Evolutionary conservation across 2,797 vertebrate species (phyloP).

Genomic region (Spea hammondii): DNA sequence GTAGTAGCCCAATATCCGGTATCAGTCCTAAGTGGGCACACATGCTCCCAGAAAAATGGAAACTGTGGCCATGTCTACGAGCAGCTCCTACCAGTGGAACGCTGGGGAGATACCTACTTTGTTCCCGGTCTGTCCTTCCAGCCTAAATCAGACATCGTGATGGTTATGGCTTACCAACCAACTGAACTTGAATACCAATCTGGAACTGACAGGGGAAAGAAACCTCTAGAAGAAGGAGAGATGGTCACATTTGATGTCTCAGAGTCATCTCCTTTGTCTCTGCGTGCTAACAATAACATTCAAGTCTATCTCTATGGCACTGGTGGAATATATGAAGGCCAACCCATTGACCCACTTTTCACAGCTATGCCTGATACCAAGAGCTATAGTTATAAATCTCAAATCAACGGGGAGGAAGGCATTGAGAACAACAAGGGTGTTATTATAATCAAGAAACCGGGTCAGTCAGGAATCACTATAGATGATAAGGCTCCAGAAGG

Average conservation of each 20-base stretch:
- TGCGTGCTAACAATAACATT: constrained; percentile 64
- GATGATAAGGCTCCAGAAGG: constrained; percentile 53
- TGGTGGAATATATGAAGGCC: constrained; percentile 31
- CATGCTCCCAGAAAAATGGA: constrained; percentile 64
- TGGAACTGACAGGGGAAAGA: background rate
- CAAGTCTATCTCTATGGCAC: constrained; percentile 72
- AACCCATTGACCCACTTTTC: constrained; percentile 68
- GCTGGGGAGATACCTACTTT: constrained; percentile 72
- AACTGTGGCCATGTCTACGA: constrained; percentile 74
- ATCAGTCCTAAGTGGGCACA: constrained; percentile 71
- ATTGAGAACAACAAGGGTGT: constrained; percentile 63
- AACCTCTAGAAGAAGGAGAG: background rate
- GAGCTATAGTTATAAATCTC: constrained; percentile 51
- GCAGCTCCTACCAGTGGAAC: constrained; percentile 70
- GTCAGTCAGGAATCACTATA: constrained; percentile 51
- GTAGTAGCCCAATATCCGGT: constrained; percentile 65
- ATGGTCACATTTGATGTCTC: constrained; percentile 43
- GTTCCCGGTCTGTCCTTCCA: constrained; percentile 67
- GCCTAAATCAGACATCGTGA: constrained; percentile 61
- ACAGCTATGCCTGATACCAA: constrained; percentile 61
- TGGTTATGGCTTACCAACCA: constrained; percentile 66
- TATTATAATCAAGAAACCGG: constrained; percentile 61
- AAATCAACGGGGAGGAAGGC: constrained; percentile 53
- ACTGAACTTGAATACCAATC: constrained; percentile 59
- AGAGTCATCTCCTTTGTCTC: constrained; percentile 58